Base-by-base conservation (phyloP, 2,113 vertebrate genomes). In the Agapornis roseicollis region DNA sequence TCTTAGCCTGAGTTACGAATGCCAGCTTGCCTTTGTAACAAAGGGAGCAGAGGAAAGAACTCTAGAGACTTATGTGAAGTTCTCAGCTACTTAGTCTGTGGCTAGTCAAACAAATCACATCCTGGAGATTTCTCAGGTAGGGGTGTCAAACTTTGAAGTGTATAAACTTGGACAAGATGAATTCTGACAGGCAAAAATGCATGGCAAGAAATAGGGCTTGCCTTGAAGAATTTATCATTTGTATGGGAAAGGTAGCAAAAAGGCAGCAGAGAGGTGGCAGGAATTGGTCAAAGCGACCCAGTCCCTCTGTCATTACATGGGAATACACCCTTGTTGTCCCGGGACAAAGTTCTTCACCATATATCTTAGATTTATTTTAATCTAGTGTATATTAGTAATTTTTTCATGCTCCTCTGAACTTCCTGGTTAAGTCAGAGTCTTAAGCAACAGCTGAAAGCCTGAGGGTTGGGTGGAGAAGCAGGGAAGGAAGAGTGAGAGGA, bases 401-500 rank as follows among this genome's bases (percentile, higher is more conserved):
- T 84, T 65, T 7, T 61, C 33, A 16, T 44, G 41, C 19, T 79
- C 9, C 29, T 88, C 44, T 7, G 1, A 89, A 68, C 61, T 95
- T 94, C 80, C 88, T 60, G 41, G 18, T 93, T 84, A 37, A 90
- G 31, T 15, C 65, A 86, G 29, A 86, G 29, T 69, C 79, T 93
- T 86, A 87, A 94, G 94, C 77, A 94, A 92, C 18, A 94, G 33
- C 70, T 56, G 70, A 81, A 86, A 90, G 52, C 41, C 53, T 68
- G 22, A 31, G 56, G 56, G 22, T 35, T 18, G 60, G 20, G 53
- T 60, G 52, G 39, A 13, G 60, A 86, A 85, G 2, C 18, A 20
- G 23, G 91, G 47, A 89, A 61, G 35, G 79, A 93, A 94, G 44
- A 11, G 27, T 47, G 69, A 80, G 19, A 79, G 1, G 9, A 88